Evolutionary conservation across 2,113 vertebrate species (phyloP).

Genomic region (Numenius arquata): DNA sequence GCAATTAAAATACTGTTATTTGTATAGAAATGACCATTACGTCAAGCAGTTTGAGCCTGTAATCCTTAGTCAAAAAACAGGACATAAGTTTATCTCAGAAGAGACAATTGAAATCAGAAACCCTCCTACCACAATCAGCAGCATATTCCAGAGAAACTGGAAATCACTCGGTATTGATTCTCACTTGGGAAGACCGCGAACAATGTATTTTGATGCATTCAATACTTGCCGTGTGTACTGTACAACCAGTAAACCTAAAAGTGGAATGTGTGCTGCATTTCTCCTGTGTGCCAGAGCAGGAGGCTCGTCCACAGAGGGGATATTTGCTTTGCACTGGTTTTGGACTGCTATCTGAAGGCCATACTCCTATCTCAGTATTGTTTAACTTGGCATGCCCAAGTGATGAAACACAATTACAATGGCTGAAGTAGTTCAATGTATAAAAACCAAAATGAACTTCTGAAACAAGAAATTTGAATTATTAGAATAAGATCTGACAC

Average conservation of each 20-base stretch:
- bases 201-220: not conserved
- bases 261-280: not conserved
- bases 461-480: not conserved
- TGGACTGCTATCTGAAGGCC: not conserved
- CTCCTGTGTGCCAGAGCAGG: not conserved
- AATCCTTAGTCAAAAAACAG: not conserved
- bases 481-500: not conserved
- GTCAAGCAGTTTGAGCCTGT: not conserved
- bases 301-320: not conserved
- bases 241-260: not conserved
- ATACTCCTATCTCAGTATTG: not conserved
- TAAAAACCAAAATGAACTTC: not conserved
- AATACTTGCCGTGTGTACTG: not conserved
- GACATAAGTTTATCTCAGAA: not conserved
- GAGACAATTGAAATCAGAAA: not conserved
- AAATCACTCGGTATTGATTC: not conserved
- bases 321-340: not conserved
- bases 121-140: not conserved
- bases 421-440: not conserved
- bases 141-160: not conserved
- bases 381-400: not conserved
- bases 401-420: not conserved
- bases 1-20: not conserved
- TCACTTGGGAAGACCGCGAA: not conserved
- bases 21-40: not conserved